Evolutionary conservation across 1,140 invertebrate species (phyloP), one percentile per base, ranked within the genome.

Genomic region (Rhopalosiphum padi): DNA sequence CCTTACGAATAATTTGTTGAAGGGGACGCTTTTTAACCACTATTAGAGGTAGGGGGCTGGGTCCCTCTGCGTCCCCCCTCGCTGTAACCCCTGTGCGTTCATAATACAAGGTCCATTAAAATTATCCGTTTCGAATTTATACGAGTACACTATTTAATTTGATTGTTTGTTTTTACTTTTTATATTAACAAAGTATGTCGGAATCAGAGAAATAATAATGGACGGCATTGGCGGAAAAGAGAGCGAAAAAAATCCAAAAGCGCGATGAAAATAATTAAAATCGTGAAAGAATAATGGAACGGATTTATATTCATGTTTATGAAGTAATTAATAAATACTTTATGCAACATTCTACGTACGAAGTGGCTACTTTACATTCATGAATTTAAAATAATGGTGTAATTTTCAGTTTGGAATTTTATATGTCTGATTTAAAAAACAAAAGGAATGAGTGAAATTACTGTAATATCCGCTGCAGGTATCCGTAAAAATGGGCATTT

Each of bases 291-390:
- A 86, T 86, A 86, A 86, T 46, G 25, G 11, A 46, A 43, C 4
- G 85, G 85, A 23, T 30, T 46, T 48, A 43, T 86, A 86, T 86
- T 86, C 25, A n/a, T 86, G 46, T 46, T 86, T 46, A 86, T 46
- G n/a, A 86, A 46, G 85, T 86, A 48, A 86, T 86, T 86, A 86
- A 86, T 18, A 86, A 86, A 86, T 86, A 86, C 25, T 86, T 46
- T 86, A 86, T 86, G 43, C 15, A 46, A 86, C 43, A 46, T 86
- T 86, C 46, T 86, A 86, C 25, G 41, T 86, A 86, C 25, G 41
- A 86, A 86, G 41, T 86, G 43, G 8, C 30, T 86, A 48, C 30
- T 86, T 86, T 86, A 43, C 85, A 86, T 46, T 86, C 43, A 48
- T 86, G 30, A 86, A 86, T 46, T 86, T 46, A 43, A 86, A 86